Conservation (phyloP, 2,888 invertebrate species). For the Caenorhabditis parvicauda region DNA sequence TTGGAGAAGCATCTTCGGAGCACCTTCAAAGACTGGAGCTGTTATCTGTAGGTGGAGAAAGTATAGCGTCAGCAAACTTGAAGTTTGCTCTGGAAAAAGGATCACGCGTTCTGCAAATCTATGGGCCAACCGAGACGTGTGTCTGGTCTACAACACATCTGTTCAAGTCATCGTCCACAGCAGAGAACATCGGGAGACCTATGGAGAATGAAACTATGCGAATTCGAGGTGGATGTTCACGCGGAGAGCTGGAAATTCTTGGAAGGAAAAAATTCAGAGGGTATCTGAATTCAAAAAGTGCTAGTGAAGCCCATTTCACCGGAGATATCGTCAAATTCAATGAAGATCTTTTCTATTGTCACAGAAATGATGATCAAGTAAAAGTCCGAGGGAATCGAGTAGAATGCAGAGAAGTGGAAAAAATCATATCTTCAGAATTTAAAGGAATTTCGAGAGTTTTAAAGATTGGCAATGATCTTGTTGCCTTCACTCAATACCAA, state of each 20-base stretch:
- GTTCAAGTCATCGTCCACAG: constrained; percentile 22
- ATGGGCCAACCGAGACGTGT: constrained; percentile 57
- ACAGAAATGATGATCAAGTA: constrained; percentile 43
- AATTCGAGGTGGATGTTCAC: constrained; percentile 1
- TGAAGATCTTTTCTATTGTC: constrained; percentile 20
- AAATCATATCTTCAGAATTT: constrained; percentile 8
- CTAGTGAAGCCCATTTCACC: constrained; percentile 16
- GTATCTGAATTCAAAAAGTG: constrained; percentile 12
- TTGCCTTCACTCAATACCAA: no score
- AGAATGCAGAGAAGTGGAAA: constrained; percentile 27
- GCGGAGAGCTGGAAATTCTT: constrained; percentile 24
- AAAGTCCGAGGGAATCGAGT: constrained; percentile 43
- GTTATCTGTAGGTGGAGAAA: constrained; percentile 54
- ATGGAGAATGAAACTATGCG: constrained; percentile 21
- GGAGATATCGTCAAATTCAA: constrained; percentile 26
- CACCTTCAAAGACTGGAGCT: no score
- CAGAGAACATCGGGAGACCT: constrained; percentile 34
- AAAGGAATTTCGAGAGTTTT: neutral
- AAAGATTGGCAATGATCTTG: neutral
- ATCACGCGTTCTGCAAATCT: constrained; percentile 39
- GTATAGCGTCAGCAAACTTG: no score
- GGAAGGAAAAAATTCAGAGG: constrained; percentile 33
- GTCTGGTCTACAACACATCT: constrained; percentile 44
- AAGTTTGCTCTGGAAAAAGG: neutral
- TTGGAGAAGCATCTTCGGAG: no score